Evolutionary conservation across 2,888 invertebrate species (phyloP).

Genomic region (Acleris laterana): DNA sequence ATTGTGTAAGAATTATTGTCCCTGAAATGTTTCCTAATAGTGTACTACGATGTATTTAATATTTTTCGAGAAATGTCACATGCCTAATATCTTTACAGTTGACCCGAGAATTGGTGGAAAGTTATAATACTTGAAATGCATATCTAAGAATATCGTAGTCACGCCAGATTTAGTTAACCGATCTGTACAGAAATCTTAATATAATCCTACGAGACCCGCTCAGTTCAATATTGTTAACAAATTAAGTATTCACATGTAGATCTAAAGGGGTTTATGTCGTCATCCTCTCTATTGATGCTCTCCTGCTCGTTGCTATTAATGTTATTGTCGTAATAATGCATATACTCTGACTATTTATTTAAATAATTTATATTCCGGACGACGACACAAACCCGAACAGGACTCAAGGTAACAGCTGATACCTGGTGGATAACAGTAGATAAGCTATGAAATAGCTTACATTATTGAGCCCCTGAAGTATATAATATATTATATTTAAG

Average conservation of each 20-base stretch:
- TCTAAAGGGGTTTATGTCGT: constrained; percentile 53
- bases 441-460: constrained; percentile 80
- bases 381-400: constrained; percentile 61
- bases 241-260: constrained; percentile 44
- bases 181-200: constrained; percentile 45
- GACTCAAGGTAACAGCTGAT: constrained; percentile 37
- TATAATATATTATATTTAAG: constrained; percentile 74
- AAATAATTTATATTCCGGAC: constrained; percentile 68
- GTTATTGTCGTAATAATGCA: constrained; percentile 59
- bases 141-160: too few species aligned
- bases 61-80: too few species aligned
- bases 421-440: constrained; percentile 61
- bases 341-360: constrained; percentile 43
- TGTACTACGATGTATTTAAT: too few species aligned
- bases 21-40: too few species aligned
- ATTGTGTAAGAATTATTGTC: too few species aligned
- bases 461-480: constrained; percentile 81
- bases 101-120: too few species aligned
- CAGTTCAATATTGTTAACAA: constrained; percentile 38
- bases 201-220: constrained; percentile 60
- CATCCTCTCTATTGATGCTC: constrained; percentile 44
- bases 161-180: too few species aligned
- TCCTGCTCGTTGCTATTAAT: constrained; percentile 41
- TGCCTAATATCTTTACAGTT: too few species aligned
- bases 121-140: too few species aligned